Evolutionary conservation across 2,888 invertebrate genomes (phyloP).

Genomic region (Cactoblastis cactorum): DNA sequence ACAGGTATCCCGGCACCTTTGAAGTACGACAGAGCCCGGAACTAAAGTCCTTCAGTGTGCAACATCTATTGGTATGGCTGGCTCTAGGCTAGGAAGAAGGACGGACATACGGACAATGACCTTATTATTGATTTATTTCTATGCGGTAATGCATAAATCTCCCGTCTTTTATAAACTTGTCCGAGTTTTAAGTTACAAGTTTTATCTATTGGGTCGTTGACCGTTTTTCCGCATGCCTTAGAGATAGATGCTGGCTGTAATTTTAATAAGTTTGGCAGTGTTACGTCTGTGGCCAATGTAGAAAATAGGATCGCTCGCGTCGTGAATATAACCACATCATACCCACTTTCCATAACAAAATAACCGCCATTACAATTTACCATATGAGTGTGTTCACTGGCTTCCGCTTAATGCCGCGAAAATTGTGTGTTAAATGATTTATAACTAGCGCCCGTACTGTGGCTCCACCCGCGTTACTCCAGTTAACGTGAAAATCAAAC

Average conservation of each 20-base stretch:
- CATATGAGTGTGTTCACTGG: too few species aligned
- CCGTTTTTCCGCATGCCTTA: not conserved
- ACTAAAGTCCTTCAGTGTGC: not conserved
- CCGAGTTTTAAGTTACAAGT: not conserved
- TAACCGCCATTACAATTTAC: too few species aligned
- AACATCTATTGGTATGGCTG: not conserved
- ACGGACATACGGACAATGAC: not conserved
- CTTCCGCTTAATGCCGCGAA: too few species aligned
- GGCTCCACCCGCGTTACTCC: too few species aligned
- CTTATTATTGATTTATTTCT: not conserved
- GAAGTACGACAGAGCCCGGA: not conserved
- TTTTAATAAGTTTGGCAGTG: not conserved
- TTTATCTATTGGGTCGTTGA: not conserved
- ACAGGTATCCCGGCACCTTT: not conserved
- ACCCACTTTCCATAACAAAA: too few species aligned
- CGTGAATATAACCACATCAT: too few species aligned
- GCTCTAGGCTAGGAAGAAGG: not conserved
- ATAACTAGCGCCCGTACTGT: too few species aligned
- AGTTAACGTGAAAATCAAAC: too few species aligned
- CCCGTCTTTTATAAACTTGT: not conserved
- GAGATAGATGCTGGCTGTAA: not conserved
- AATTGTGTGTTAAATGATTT: too few species aligned
- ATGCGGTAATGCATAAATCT: not conserved
- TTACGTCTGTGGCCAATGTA: not conserved
- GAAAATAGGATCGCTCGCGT: not conserved